Evolutionary conservation across 1,140 invertebrate genomes (phyloP), one percentile per base, ranked within the genome.

Genomic region (Neodiprion pinetum): DNA sequence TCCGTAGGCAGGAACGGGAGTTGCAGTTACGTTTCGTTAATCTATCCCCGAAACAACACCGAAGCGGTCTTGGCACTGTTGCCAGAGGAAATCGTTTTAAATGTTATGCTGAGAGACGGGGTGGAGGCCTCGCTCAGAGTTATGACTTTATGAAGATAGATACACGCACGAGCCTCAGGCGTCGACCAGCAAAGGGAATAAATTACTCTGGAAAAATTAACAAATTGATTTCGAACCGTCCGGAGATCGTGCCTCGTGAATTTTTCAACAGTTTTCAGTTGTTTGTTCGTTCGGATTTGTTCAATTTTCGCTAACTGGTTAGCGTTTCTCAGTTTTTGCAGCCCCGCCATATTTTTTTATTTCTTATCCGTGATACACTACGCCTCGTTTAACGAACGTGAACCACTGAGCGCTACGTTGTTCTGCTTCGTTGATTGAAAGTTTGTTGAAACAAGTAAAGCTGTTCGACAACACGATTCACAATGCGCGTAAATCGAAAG

Each of bases 31-130:
- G 83, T 88, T 87, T 88, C 85, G 87, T 88, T 87, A 87, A 88
- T 88, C 86, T 86, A 87, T 87, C 84, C 85, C 81, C 82, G 84
- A 87, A 87, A 87, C 86, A 88, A 87, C 83, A 82, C 82, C 82
- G 82, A 82, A 83, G 82, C 81, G 85, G 83, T 87, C 86, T 88
- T 88, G 86, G 86, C 86, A 87, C 82, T 79, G 83, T 79, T 86
- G 87, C 86, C 86, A 87, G 86, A 82, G 85, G 85, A 87, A 88
- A 88, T 87, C 85, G 86, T 88, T 88, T 88, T 88, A 87, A 88
- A 88, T 88, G 86, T 87, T 88, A 86, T 86, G 82, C 81, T 81
- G 84, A 84, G 85, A 83, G 84, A 86, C 84, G 84, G 77, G 81
- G 81, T 77, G 75, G 80, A 81, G 82, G 81, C 75, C 12, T 80